These are phyloP conservation scores for Toxotes lorentzi DNA, from an alignment of 2,797 vertebrate genomes.

Conservation along the genomic window DNA sequence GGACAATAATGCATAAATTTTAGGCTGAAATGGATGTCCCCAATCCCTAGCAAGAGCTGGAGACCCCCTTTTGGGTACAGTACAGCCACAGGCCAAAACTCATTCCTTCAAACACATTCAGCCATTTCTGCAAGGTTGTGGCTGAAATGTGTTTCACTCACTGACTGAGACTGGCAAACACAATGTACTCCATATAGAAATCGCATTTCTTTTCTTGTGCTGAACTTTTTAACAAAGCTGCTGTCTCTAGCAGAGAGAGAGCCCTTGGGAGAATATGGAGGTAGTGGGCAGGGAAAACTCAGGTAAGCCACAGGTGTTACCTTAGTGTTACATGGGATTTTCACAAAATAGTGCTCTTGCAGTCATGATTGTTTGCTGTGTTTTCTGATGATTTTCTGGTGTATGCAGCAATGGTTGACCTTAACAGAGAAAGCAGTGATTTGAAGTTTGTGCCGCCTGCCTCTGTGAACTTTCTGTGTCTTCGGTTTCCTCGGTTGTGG, in stretches of 20 bases:
- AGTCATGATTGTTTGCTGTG: not conserved
- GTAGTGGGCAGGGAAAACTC: not conserved
- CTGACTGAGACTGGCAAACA: slow-evolving; percentile 23
- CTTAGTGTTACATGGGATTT: not conserved
- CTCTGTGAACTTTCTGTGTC: slow-evolving; percentile 3
- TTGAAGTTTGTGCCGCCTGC: not conserved
- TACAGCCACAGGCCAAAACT: slow-evolving; percentile 20
- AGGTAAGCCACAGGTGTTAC: not conserved
- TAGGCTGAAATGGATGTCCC: slow-evolving; percentile 24
- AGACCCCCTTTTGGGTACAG: not conserved
- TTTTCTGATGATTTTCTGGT: slow-evolving; percentile 10
- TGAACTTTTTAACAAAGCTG: slow-evolving; percentile 18
- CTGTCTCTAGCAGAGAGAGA: not conserved
- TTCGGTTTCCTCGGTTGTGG: not conserved
- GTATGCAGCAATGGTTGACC: not conserved
- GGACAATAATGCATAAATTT: slow-evolving; percentile 51
- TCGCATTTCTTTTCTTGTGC: slow-evolving; percentile 7
- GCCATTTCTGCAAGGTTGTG: slow-evolving; percentile 14
- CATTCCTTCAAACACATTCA: slow-evolving; percentile 29
- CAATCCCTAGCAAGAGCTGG: slow-evolving; percentile 25
- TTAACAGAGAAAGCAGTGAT: not conserved
- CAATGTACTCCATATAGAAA: slow-evolving; percentile 24
- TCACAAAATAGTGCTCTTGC: not conserved
- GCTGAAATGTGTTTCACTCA: slow-evolving; percentile 5
- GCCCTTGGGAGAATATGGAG: not conserved